Conservation (phyloP, 2,888 invertebrate species). For the Drosophila fulvimacula region DNA sequence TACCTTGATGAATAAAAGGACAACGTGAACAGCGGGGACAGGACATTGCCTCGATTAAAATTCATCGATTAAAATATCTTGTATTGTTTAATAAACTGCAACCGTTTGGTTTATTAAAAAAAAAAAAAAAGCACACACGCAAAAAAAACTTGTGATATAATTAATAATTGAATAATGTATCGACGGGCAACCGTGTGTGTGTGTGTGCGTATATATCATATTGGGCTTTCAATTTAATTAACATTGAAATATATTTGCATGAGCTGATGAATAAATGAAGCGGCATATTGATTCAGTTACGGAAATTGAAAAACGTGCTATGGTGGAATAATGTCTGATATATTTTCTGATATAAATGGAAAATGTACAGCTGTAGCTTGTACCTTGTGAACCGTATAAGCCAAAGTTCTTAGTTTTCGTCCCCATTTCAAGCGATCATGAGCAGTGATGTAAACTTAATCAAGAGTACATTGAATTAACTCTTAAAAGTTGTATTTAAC, state of each 20-base stretch:
- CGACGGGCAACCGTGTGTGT: conserved; percentile 6
- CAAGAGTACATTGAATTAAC: not conserved
- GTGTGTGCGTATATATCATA: conserved; percentile 11
- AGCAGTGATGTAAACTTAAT: not conserved
- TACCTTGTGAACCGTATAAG: not conserved
- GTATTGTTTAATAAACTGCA: conserved; percentile 70
- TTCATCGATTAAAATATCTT: conserved; percentile 51
- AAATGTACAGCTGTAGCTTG: not conserved
- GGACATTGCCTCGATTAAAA: conserved; percentile 52
- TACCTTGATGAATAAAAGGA: conserved; percentile 63
- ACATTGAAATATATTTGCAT: conserved; percentile 51
- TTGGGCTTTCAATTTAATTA: conserved; percentile 70
- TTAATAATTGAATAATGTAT: conserved; percentile 65
- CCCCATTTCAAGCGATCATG: too few relatives aligned
- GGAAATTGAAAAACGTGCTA: not conserved
- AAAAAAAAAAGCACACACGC: not conserved
- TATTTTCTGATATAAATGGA: not conserved
- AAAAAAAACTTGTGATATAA: conserved; percentile 42
- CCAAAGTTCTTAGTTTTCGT: not conserved
- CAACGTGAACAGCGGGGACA: conserved; percentile 6
- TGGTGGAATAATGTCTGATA: not conserved
- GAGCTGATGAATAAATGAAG: conserved; percentile 28
- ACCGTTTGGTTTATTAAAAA: conserved; percentile 46
- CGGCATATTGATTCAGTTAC: conserved; percentile 38
- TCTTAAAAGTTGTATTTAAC: not conserved